phyloP scores from a whole-genome alignment of 2,888 invertebrate species.

The Ormia ochracea region DNA sequence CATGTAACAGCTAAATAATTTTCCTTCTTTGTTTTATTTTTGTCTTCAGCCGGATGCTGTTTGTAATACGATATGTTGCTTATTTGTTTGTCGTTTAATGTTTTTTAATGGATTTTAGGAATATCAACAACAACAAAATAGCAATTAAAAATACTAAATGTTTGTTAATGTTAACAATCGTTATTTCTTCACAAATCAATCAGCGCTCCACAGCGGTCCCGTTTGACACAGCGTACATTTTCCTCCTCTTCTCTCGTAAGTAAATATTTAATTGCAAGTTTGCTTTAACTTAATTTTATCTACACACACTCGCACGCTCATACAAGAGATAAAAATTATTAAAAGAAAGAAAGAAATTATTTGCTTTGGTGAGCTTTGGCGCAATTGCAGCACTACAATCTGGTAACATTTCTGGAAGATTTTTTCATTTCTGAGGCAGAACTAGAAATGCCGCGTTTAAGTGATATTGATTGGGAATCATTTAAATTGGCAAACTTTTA shows the following conservation, averaged over 20 bases:
- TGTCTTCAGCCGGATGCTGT: slow-evolving; percentile 27
- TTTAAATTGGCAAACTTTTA: no score
- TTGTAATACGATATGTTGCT: slow-evolving; percentile 11
- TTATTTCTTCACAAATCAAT: slow-evolving; percentile 37
- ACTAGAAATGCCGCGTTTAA: no score
- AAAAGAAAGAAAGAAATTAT: no score
- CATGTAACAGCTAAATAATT: slow-evolving; percentile 45
- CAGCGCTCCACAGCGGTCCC: slow-evolving; percentile 20
- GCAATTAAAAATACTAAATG: no score
- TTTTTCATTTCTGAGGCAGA: no score
- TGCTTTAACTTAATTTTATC: background rate
- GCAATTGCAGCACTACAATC: no score
- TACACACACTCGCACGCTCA: background rate
- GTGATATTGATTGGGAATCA: no score
- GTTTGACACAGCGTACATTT: slow-evolving; percentile 19
- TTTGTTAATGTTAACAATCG: slow-evolving; percentile 25
- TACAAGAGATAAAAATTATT: no score
- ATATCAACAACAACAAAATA: background rate
- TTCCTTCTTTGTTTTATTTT: background rate
- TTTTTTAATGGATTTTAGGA: slow-evolving; percentile 45
- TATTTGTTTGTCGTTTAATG: slow-evolving; percentile 7
- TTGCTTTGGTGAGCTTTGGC: no score
- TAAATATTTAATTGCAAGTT: slow-evolving; percentile 11
- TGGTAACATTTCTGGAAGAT: no score
- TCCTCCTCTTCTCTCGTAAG: background rate